phyloP scores from a whole-genome alignment of 2,797 vertebrate genomes.

The Ataeniobius toweri region DNA sequence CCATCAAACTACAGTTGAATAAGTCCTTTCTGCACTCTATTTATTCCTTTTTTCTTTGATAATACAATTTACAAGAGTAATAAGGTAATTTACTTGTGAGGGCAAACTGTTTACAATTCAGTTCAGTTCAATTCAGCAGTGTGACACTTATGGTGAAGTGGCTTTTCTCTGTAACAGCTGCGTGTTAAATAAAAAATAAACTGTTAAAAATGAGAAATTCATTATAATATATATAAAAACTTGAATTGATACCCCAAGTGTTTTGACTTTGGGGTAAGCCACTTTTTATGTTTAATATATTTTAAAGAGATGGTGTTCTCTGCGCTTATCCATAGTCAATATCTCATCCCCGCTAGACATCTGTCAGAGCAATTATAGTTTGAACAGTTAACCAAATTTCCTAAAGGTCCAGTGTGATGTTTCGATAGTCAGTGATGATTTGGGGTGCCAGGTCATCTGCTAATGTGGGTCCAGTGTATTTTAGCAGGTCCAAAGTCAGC shows the following conservation, averaged over 20 bases:
- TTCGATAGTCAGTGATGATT: no score
- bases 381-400: background rate
- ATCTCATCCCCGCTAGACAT: background rate
- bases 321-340: background rate
- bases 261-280: background rate
- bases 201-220: background rate
- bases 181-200: background rate
- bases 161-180: background rate
- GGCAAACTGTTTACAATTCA: background rate
- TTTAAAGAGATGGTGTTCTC: background rate
- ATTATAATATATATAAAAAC: background rate
- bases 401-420: no score
- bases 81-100: background rate
- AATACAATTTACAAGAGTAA: background rate
- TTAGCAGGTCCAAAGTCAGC: no score
- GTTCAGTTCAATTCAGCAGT: background rate
- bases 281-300: background rate
- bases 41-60: background rate
- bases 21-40: background rate
- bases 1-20: background rate
- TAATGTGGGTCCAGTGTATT: no score
- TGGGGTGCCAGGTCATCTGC: no score
- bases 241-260: background rate
- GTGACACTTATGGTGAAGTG: background rate
- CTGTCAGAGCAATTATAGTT: background rate